phyloP scores from a whole-genome alignment of 2,113 vertebrate species.

The Isichthys henryi region DNA sequence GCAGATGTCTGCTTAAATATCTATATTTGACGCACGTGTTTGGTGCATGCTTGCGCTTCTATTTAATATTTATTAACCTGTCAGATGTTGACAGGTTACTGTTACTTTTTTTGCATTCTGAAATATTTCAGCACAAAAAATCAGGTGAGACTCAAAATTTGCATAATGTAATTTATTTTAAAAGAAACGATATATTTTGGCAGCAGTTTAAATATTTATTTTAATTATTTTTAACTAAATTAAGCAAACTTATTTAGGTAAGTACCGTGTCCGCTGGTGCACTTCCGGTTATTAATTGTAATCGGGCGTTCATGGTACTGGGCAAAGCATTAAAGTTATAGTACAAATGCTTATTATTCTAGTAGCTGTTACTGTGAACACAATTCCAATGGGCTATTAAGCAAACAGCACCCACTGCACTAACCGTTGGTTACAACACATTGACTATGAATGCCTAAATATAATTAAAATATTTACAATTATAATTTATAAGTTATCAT shows the following conservation, averaged over 20 bases:
- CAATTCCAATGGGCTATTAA: background rate
- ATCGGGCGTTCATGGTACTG: background rate
- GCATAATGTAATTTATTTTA: background rate
- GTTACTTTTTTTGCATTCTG: background rate
- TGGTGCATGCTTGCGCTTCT: background rate
- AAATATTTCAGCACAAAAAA: background rate
- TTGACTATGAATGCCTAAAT: background rate
- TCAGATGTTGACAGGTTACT: background rate
- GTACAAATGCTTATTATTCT: background rate
- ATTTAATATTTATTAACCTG: slow-evolving; percentile 1
- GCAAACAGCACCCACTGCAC: background rate
- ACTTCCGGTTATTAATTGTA: background rate
- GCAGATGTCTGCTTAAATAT: background rate
- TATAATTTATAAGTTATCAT: background rate
- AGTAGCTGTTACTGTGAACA: background rate
- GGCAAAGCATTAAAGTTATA: background rate
- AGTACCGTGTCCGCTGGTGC: background rate
- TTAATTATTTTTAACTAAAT: background rate
- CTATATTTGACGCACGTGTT: background rate
- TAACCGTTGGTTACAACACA: background rate
- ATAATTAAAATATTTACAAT: background rate
- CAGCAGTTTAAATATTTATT: background rate
- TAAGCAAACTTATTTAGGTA: background rate
- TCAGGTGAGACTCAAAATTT: background rate
- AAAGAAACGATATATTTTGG: background rate